Conservation (phyloP, 2,797 vertebrate species). For the Prionace glauca region DNA sequence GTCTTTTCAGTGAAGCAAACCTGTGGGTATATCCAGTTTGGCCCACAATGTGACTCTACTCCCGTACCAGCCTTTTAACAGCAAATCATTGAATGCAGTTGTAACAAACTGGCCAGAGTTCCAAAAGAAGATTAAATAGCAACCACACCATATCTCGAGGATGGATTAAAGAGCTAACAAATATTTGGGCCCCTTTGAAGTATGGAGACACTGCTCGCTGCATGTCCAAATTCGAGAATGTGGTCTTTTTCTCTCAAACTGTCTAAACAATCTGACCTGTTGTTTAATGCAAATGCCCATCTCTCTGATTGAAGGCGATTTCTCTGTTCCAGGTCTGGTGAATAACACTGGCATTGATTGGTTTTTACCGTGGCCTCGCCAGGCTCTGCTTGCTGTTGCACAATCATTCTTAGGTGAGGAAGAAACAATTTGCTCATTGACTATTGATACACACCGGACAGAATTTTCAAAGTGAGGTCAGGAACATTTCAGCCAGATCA, state of each 20-base stretch:
- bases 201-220: not conserved
- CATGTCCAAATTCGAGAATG: not conserved
- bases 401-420: constrained; percentile 79
- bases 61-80: not conserved
- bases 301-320: not conserved
- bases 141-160: not conserved
- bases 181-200: not conserved
- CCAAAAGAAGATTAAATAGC: not conserved
- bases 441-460: no score
- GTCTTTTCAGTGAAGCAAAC: no score
- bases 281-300: no score
- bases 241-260: not conserved
- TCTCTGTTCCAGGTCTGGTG: constrained; percentile 73
- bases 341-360: constrained; percentile 96
- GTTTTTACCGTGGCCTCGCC: constrained; percentile 88
- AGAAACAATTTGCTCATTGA: not conserved
- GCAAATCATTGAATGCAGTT: not conserved
- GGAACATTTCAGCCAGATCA: no score
- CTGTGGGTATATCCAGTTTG: not conserved
- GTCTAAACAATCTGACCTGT: not conserved
- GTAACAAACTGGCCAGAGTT: not conserved
- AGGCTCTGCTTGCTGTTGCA: constrained; percentile 84
- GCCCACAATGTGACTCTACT: not conserved
- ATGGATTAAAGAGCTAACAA: not conserved
- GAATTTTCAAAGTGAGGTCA: no score